These are phyloP conservation scores for Entelurus aequoreus DNA, from an alignment of 2,113 vertebrate genomes.

Conservation along the genomic window DNA sequence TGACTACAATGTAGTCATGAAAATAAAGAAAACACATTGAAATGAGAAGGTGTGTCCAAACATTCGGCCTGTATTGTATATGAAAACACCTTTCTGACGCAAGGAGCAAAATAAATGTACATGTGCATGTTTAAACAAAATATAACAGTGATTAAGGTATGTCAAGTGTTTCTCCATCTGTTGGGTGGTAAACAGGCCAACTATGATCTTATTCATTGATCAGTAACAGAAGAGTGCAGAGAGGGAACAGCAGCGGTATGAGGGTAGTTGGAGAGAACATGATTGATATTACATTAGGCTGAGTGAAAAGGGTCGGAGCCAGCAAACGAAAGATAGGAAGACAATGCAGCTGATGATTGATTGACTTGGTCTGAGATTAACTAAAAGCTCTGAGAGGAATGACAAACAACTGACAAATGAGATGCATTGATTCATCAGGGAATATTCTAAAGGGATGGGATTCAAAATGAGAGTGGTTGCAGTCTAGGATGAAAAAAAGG, in stretches of 20 bases:
- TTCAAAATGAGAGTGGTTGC: slow-evolving; percentile 7
- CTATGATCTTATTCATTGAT: slow-evolving; percentile 30
- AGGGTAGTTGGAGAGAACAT: slow-evolving; percentile 55
- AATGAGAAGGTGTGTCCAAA: too few species aligned
- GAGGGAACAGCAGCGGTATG: not conserved
- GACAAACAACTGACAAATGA: slow-evolving; percentile 17
- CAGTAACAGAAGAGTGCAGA: slow-evolving; percentile 26
- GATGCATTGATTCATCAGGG: slow-evolving; percentile 34
- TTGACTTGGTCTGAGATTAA: slow-evolving; percentile 33
- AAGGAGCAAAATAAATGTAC: not conserved
- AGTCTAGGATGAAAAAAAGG: not conserved
- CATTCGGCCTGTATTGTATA: not conserved
- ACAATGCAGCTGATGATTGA: slow-evolving; percentile 41
- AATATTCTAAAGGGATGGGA: slow-evolving; percentile 24
- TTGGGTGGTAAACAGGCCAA: slow-evolving; percentile 18
- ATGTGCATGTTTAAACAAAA: not conserved
- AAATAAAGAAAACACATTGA: too few species aligned
- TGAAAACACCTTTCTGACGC: slow-evolving; percentile 9
- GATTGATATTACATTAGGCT: slow-evolving; percentile 35
- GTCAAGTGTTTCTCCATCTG: slow-evolving; percentile 27
- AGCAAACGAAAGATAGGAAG: slow-evolving; percentile 9
- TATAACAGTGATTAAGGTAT: not conserved
- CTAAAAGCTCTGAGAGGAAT: slow-evolving; percentile 40
- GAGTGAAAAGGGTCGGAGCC: slow-evolving; percentile 13
- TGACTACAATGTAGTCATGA: too few species aligned